These are phyloP conservation scores for Tigriopus japonicus DNA, from an alignment of 1,140 invertebrate genomes.

Conservation along the genomic window DNA sequence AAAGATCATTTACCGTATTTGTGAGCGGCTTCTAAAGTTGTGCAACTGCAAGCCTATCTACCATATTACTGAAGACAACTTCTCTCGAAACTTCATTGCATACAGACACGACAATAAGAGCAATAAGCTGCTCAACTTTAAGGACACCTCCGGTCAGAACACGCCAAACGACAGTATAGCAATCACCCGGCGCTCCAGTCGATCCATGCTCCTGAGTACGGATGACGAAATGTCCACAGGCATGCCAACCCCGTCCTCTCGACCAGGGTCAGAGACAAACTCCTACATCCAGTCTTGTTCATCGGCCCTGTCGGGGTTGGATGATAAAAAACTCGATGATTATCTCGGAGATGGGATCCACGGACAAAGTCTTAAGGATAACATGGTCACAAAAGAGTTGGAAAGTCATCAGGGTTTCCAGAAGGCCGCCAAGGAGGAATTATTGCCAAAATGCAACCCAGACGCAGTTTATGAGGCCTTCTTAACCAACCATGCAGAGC, in stretches of 20 bases:
- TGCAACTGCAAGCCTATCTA: conserved; percentile 25
- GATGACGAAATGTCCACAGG: not conserved
- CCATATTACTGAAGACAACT: conserved; percentile 14
- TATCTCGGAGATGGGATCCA: conserved; percentile 2
- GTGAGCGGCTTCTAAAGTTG: conserved; percentile 49
- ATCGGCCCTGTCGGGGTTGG: conserved; percentile 4
- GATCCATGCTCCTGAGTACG: no score
- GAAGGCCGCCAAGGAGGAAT: not conserved
- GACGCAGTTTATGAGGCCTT: conserved; percentile 19
- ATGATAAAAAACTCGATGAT: conserved; percentile 10
- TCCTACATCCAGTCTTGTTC: conserved; percentile 11
- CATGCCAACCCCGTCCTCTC: not conserved
- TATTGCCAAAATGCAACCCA: not conserved
- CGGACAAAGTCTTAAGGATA: not conserved
- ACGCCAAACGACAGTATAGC: not conserved
- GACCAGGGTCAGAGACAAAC: conserved; percentile 9
- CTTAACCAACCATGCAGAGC: not conserved
- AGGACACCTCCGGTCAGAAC: not conserved
- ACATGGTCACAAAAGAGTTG: conserved; percentile 10
- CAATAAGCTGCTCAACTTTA: not conserved
- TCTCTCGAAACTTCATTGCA: conserved; percentile 2
- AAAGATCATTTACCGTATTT: conserved; percentile 56
- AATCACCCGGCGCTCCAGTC: not conserved
- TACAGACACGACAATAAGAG: not conserved
- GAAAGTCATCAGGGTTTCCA: not conserved